phyloP scores from a whole-genome alignment of 1,140 invertebrate species.

The Caenorhabditis remanei region DNA sequence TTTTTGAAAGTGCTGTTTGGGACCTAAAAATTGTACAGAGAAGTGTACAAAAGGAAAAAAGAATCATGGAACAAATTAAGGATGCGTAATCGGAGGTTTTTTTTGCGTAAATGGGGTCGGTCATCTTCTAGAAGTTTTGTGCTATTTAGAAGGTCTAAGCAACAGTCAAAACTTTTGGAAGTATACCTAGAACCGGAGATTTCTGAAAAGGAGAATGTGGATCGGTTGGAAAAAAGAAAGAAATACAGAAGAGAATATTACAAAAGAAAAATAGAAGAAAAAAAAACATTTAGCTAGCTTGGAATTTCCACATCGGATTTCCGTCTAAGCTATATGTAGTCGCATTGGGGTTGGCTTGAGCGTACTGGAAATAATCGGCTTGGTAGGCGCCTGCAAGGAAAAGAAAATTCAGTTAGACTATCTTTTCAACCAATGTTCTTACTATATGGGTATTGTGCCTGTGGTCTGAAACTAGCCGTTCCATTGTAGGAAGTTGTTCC shows the following conservation, averaged over 20 bases:
- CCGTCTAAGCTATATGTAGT: slow-evolving; percentile 2
- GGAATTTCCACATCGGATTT: slow-evolving; percentile 12
- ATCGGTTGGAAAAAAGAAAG: background rate
- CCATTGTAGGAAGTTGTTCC: slow-evolving; percentile 12
- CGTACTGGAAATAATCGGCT: slow-evolving; percentile 1
- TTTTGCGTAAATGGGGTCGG: too few species aligned
- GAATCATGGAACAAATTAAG: background rate
- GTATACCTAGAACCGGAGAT: slow-evolving; percentile 1
- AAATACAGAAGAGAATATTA: background rate
- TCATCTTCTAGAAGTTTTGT: too few species aligned
- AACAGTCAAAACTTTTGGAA: background rate
- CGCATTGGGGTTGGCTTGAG: background rate
- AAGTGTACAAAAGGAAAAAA: background rate
- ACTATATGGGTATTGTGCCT: slow-evolving; percentile 25
- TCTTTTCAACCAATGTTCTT: background rate
- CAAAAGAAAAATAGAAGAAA: background rate
- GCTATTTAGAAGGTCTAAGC: too few species aligned
- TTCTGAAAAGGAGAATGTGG: background rate
- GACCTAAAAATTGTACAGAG: slow-evolving; percentile 1
- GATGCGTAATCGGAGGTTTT: too few species aligned
- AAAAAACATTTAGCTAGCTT: background rate
- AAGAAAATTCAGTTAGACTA: too few species aligned
- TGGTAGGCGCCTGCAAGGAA: slow-evolving; percentile 7
- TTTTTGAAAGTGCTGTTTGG: too few species aligned
- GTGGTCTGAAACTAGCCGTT: background rate